Evolutionary conservation across 2,888 invertebrate genomes (phyloP).

Genomic region (Caenorhabditis zanzibari): DNA sequence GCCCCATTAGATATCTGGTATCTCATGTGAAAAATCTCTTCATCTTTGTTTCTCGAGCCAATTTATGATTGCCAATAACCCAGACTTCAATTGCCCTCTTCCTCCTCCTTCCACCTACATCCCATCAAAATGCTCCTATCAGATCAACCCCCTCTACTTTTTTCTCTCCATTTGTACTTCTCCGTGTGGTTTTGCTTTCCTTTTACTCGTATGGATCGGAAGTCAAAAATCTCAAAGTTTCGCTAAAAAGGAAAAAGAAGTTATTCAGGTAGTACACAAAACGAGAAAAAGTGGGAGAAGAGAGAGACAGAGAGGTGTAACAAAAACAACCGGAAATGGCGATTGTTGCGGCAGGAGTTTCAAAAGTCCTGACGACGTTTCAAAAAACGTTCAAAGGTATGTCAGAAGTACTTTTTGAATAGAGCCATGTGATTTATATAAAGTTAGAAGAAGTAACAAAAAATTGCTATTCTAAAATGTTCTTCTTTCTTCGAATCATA

Average conservation of each 20-base stretch:
- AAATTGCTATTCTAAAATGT: not conserved
- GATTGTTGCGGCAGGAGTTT: constrained; percentile 64
- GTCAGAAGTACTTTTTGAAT: constrained; percentile 37
- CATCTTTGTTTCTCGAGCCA: constrained; percentile 11
- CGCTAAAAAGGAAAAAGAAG: constrained; percentile 1
- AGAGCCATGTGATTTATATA: constrained; percentile 5
- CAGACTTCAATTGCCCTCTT: constrained; percentile 31
- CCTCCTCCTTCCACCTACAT: not conserved
- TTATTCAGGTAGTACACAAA: constrained; percentile 36
- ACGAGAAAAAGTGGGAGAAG: constrained; percentile 22
- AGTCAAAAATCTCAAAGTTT: constrained; percentile 34
- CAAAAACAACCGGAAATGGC: constrained; percentile 66
- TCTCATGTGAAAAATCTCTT: constrained; percentile 30
- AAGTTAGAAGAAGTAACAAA: constrained; percentile 4
- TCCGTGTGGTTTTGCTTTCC: not conserved
- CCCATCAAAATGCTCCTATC: constrained; percentile 15
- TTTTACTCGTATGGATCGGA: not conserved
- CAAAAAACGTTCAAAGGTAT: constrained; percentile 68
- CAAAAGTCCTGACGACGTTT: constrained; percentile 56
- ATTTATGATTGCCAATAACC: constrained; percentile 63
- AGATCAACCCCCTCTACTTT: constrained; percentile 2
- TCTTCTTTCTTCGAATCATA: constrained; percentile 32
- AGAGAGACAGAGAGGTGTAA: constrained; percentile 31
- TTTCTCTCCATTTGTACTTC: constrained; percentile 17
- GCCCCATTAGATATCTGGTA: constrained; percentile 18